phyloP scores from a whole-genome alignment of 2,888 invertebrate species.

The Encarsia formosa region DNA sequence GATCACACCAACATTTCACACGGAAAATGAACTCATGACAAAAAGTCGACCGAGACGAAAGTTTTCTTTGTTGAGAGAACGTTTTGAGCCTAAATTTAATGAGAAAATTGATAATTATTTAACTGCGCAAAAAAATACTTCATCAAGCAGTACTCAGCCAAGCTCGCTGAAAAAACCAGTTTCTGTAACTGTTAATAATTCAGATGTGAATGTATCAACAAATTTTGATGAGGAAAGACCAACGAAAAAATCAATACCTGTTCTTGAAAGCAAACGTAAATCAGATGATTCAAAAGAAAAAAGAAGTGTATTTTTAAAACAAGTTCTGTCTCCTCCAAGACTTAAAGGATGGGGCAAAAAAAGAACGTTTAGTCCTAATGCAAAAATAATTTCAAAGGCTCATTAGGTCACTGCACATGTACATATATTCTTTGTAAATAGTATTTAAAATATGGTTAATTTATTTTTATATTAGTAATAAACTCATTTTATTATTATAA shows the following conservation, averaged over 20 bases:
- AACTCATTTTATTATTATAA: too few relatives aligned
- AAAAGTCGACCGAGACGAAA: slow-evolving; percentile 55
- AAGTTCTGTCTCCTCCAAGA: slow-evolving; percentile 59
- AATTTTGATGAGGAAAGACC: slow-evolving; percentile 42
- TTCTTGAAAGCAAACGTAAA: slow-evolving; percentile 29
- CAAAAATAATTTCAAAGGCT: slow-evolving; percentile 34
- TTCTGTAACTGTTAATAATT: slow-evolving; percentile 30
- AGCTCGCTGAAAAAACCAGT: slow-evolving; percentile 24
- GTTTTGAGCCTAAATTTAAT: slow-evolving; percentile 56
- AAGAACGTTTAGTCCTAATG: slow-evolving; percentile 37
- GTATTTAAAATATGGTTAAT: too few relatives aligned
- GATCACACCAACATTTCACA: not conserved
- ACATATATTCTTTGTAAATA: too few relatives aligned
- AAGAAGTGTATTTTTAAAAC: slow-evolving; percentile 57
- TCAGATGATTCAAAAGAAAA: slow-evolving; percentile 53
- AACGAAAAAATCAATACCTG: slow-evolving; percentile 24
- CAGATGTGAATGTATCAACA: slow-evolving; percentile 29
- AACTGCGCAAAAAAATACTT: not conserved
- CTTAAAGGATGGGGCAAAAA: slow-evolving; percentile 51
- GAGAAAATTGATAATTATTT: slow-evolving; percentile 29
- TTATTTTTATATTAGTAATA: too few relatives aligned
- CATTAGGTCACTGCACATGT: too few relatives aligned
- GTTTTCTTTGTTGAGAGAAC: slow-evolving; percentile 59
- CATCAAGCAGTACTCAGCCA: slow-evolving; percentile 4
- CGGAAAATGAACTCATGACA: slow-evolving; percentile 29